Percentiles rank a stretch among this genome's conserved stretches.
Conservation (phyloP, 1,140 invertebrate species). For the Aporrectodea caliginosa region DNA sequence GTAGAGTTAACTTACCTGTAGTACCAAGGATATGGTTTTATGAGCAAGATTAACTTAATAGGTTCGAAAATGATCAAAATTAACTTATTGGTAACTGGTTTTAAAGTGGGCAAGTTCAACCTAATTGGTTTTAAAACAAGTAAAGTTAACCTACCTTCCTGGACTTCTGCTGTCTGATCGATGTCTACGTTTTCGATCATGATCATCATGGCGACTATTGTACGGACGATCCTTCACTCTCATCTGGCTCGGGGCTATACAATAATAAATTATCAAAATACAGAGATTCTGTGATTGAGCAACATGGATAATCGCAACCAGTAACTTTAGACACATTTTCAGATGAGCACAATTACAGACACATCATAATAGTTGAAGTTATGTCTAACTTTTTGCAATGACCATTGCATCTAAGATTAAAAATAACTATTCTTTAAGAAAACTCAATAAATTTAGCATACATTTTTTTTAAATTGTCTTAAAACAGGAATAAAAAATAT, state of each 20-base stretch:
- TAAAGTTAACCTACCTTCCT: neutral
- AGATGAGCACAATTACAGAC: neutral
- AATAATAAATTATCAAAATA: neutral
- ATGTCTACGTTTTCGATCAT: neutral
- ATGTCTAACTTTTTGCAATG: neutral
- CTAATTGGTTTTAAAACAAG: neutral
- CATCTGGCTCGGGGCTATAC: constrained; percentile 20
- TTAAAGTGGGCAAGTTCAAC: neutral
- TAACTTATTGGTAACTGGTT: too few species aligned
- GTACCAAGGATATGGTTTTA: too few species aligned
- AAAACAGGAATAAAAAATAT: neutral
- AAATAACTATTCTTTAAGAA: neutral
- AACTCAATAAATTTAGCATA: neutral
- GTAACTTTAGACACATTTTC: neutral
- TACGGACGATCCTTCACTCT: constrained; percentile 12
- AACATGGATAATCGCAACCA: neutral
- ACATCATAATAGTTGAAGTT: neutral
- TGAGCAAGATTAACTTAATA: too few species aligned
- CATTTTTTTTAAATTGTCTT: neutral
- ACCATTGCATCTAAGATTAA: neutral
- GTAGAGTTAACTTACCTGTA: neutral
- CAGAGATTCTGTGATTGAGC: neutral
- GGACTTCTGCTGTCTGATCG: constrained; percentile 15
- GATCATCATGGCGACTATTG: constrained; percentile 5
- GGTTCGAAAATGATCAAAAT: neutral